Conservation (phyloP, 2,888 invertebrate species). For the Drosophila aldrichi region DNA sequence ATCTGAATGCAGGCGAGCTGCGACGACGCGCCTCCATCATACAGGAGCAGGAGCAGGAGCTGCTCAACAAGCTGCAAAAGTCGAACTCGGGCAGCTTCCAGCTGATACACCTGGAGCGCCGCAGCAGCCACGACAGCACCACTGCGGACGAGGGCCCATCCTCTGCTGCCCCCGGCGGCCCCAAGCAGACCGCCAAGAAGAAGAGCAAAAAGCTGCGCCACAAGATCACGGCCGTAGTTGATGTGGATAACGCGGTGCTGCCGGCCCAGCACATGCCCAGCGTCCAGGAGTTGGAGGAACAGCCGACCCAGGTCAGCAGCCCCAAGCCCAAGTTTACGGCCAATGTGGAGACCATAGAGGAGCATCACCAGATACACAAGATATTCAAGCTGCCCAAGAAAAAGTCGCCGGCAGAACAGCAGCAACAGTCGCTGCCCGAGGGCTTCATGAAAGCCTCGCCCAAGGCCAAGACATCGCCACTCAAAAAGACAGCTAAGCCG, state of each 20-base stretch:
- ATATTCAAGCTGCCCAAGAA: constrained; percentile 84
- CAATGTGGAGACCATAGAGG: constrained; percentile 84
- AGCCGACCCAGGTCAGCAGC: constrained; percentile 24
- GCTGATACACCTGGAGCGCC: constrained; percentile 83
- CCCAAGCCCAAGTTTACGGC: constrained; percentile 83
- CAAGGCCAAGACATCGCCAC: constrained; percentile 71
- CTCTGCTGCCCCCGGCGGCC: constrained; percentile 10
- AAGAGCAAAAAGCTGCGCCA: constrained; percentile 82
- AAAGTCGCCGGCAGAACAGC: constrained; percentile 55
- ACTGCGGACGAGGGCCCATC: constrained; percentile 58
- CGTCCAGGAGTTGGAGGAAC: constrained; percentile 61
- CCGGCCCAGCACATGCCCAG: constrained; percentile 70
- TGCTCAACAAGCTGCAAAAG: constrained; percentile 83
- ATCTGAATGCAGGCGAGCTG: constrained; percentile 86
- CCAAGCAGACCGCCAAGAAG: constrained; percentile 63
- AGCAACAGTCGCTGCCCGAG: constrained; percentile 63
- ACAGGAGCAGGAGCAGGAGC: constrained; percentile 86
- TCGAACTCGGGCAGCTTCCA: constrained; percentile 83
- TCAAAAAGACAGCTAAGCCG: constrained; percentile 46
- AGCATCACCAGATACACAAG: constrained; percentile 82
- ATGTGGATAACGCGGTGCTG: constrained; percentile 77
- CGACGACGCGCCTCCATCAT: constrained; percentile 86
- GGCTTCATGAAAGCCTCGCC: constrained; percentile 75
- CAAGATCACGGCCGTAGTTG: constrained; percentile 84
- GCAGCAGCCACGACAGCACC: constrained; percentile 79